Evolutionary conservation across 2,113 vertebrate genomes (phyloP).

Genomic region (Aleadryas rufinucha): DNA sequence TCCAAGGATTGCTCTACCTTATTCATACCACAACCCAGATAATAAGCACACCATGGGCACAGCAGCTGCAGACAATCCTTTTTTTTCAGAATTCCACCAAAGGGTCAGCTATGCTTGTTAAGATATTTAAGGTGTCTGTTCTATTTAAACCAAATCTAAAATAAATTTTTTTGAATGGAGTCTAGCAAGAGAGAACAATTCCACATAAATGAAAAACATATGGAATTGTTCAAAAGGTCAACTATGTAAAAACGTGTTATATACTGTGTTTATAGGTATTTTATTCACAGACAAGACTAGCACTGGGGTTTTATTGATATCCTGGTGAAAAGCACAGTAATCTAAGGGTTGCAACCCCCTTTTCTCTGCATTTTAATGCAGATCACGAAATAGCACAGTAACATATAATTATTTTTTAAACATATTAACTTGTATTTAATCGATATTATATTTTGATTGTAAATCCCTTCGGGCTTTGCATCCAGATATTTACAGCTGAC

Average conservation of each 20-base stretch:
- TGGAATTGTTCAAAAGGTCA: constrained; percentile 66
- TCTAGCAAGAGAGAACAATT: constrained; percentile 60
- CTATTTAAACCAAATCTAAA: constrained; percentile 63
- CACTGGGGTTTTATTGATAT: constrained; percentile 45
- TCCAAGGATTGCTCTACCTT: neutral
- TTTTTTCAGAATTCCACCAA: constrained; percentile 34
- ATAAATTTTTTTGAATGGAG: constrained; percentile 24
- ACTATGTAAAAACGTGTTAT: constrained; percentile 64
- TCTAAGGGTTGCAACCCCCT: neutral
- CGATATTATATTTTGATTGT: neutral
- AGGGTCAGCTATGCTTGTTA: constrained; percentile 64
- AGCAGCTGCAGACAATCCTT: constrained; percentile 6
- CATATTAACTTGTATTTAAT: neutral
- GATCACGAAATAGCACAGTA: neutral
- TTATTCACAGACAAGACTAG: constrained; percentile 53
- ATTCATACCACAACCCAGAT: neutral
- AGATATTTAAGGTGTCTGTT: constrained; percentile 70
- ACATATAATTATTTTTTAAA: neutral
- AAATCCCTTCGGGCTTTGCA: neutral
- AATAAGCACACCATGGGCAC: neutral
- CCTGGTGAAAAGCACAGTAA: constrained; percentile 22
- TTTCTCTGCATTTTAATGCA: neutral
- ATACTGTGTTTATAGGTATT: constrained; percentile 63
- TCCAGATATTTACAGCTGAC: neutral
- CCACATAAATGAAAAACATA: constrained; percentile 69